Percentiles rank a stretch among this genome's conserved stretches.
phyloP scores from a whole-genome alignment of 2,113 vertebrate genomes.

The Dasyprocta punctata region DNA sequence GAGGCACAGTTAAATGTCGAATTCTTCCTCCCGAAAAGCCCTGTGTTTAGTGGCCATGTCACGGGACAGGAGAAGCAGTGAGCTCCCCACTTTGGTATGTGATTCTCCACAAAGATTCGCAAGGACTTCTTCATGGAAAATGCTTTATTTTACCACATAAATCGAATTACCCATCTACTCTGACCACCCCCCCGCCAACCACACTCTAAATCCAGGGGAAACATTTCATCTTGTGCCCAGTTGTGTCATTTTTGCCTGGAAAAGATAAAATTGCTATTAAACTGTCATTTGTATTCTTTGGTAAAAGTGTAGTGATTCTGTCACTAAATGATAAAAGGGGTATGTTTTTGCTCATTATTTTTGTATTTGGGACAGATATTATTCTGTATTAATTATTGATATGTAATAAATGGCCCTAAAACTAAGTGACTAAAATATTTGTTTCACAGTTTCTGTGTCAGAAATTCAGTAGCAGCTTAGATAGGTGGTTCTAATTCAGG shows the following conservation, averaged over 20 bases:
- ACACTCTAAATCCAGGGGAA: slow-evolving; percentile 22
- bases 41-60: slow-evolving; percentile 19
- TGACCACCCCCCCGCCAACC: background rate
- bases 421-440: background rate
- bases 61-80: background rate
- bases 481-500: background rate
- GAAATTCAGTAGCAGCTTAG: background rate
- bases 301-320: background rate
- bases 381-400: background rate
- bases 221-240: background rate
- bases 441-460: background rate
- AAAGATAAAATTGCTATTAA: slow-evolving; percentile 36
- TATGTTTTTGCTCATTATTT: background rate
- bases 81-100: slow-evolving; percentile 62
- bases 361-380: background rate
- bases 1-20: background rate
- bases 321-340: background rate
- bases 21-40: background rate
- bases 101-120: background rate
- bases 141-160: slow-evolving; percentile 54
- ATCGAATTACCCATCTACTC: slow-evolving; percentile 33
- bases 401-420: background rate
- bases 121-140: slow-evolving; percentile 43
- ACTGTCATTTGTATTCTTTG: background rate
- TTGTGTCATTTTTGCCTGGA: slow-evolving; percentile 34